Percentiles rank a stretch among this genome's conserved stretches.
These are phyloP conservation scores for Urocynchramus pylzowi DNA, from an alignment of 2,113 vertebrate species.

Conservation along the genomic window DNA sequence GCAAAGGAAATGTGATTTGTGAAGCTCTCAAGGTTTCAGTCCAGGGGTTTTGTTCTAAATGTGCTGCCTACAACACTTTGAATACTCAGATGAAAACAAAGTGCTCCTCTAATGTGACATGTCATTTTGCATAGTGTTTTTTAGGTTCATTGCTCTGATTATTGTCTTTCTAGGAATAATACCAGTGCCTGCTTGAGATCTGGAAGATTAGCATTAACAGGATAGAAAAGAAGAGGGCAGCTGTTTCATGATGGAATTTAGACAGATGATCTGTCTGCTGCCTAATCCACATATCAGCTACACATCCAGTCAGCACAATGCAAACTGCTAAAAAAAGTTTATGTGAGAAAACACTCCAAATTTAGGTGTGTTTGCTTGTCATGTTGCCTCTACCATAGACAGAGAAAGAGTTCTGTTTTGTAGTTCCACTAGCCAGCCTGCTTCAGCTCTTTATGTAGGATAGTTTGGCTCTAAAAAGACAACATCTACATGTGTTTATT, in stretches of 20 bases:
- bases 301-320: background rate
- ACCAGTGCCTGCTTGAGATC: background rate
- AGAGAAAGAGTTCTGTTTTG: background rate
- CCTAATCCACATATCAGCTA: conserved; percentile 6
- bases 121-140: conserved; percentile 30
- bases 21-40: conserved; percentile 39
- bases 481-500: background rate
- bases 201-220: conserved; percentile 37
- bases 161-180: conserved; percentile 43
- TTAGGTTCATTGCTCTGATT: conserved; percentile 28
- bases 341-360: background rate
- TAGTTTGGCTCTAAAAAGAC: background rate
- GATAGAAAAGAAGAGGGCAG: conserved; percentile 37
- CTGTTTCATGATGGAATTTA: conserved; percentile 46
- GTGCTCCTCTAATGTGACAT: conserved; percentile 34
- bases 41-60: conserved; percentile 25
- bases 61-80: conserved; percentile 7
- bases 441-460: background rate
- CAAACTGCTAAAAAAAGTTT: background rate
- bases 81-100: conserved; percentile 48
- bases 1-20: conserved; percentile 48
- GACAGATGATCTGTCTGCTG: conserved; percentile 38
- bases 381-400: background rate
- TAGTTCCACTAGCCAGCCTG: background rate
- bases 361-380: background rate